Conservation (phyloP, 2,797 vertebrate species). For the Phataginus tetradactyla region DNA sequence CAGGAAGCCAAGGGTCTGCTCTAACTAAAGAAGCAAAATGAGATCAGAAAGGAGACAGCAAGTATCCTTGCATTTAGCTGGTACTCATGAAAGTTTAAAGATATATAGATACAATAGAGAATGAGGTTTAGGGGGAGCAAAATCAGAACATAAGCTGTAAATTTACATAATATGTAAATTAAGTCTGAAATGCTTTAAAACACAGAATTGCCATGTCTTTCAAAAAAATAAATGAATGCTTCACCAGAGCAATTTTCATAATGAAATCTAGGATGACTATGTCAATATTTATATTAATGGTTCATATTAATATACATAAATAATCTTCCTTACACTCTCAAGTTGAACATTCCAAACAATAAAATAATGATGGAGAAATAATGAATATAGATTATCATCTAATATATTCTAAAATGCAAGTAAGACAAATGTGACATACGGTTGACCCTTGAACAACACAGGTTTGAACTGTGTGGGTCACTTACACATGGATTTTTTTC, state of each 20-base stretch:
- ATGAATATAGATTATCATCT: background rate
- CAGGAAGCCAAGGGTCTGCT: background rate
- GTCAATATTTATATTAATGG: background rate
- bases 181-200: background rate
- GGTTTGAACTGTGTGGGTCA: too few species aligned
- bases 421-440: background rate
- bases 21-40: background rate
- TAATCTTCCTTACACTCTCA: background rate
- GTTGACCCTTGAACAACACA: too few species aligned
- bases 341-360: background rate
- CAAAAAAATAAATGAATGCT: background rate
- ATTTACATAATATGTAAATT: background rate
- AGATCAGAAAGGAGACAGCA: background rate
- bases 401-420: background rate
- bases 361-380: constrained; percentile 9
- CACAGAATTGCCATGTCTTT: background rate
- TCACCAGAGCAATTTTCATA: background rate
- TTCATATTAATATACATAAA: background rate
- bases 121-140: background rate
- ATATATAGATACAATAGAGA: background rate
- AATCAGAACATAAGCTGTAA: background rate
- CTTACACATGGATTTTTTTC: too few species aligned
- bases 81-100: background rate
- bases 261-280: background rate
- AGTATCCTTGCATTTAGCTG: background rate